A percentile compares a stretch with the other conserved stretches of the same genome.
phyloP scores from a whole-genome alignment of 1,140 invertebrate species.

The Mizuhopecten yessoensis region DNA sequence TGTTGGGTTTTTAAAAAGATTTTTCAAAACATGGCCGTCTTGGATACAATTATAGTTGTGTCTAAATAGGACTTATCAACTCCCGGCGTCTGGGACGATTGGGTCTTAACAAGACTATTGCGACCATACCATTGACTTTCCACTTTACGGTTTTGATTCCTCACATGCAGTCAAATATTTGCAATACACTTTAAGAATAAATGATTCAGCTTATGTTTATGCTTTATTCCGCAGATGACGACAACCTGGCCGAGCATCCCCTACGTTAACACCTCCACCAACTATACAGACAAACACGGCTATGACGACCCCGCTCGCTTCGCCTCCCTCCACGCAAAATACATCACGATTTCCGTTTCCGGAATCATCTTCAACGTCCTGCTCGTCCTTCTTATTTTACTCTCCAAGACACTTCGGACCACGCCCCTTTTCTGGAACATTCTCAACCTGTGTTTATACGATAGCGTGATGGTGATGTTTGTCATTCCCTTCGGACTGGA shows the following conservation, averaged over 20 bases:
- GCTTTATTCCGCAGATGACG: not conserved
- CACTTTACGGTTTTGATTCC: too few species aligned
- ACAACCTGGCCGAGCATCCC: not conserved
- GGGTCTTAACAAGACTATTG: too few species aligned
- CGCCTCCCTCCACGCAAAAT: not conserved
- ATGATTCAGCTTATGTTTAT: too few species aligned
- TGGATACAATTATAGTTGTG: too few species aligned
- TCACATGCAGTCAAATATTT: too few species aligned
- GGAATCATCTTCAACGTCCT: not conserved
- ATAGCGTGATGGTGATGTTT: not conserved
- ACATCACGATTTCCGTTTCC: slow-evolving; percentile 15
- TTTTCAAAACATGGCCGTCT: too few species aligned
- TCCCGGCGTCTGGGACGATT: too few species aligned
- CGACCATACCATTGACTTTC: too few species aligned
- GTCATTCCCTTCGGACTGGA: not conserved
- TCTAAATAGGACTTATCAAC: too few species aligned
- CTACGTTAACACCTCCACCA: not conserved
- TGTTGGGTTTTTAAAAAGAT: too few species aligned
- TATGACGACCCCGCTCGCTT: not conserved
- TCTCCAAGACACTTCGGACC: not conserved
- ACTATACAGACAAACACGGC: too few species aligned
- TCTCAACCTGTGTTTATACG: not conserved
- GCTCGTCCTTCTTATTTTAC: not conserved
- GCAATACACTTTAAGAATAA: too few species aligned
- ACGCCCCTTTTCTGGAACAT: not conserved